phyloP scores from a whole-genome alignment of 2,797 vertebrate genomes.

The Selene dorsalis region DNA sequence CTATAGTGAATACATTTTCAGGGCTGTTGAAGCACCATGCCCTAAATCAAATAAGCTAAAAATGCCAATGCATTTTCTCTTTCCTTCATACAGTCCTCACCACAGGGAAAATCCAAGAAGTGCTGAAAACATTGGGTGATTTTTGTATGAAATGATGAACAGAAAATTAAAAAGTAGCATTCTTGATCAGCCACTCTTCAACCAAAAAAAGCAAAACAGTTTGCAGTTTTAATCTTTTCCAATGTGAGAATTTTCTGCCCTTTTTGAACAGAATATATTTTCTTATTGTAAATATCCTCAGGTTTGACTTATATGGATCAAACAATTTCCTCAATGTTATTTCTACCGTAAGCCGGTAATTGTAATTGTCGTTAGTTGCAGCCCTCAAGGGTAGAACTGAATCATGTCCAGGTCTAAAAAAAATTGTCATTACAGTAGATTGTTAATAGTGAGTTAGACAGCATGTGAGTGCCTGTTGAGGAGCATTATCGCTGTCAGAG shows the following conservation, averaged over 20 bases:
- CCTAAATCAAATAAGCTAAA: constrained; percentile 11
- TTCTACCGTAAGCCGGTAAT: not conserved
- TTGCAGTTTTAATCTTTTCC: no score
- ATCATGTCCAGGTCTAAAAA: not conserved
- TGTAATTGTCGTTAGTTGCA: not conserved
- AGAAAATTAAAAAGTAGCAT: not conserved
- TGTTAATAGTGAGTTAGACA: constrained; percentile 4
- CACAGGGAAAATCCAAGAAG: not conserved
- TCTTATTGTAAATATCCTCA: not conserved
- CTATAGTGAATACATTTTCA: constrained; percentile 8
- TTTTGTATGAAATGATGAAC: not conserved
- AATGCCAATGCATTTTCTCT: not conserved
- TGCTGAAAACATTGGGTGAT: not conserved
- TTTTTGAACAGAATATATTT: not conserved
- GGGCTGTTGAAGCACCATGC: not conserved
- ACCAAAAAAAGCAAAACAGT: not conserved
- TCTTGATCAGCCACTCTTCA: not conserved
- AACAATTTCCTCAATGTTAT: no score
- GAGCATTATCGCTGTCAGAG: not conserved
- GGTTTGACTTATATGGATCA: not conserved
- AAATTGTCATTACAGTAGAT: not conserved
- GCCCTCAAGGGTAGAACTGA: not conserved
- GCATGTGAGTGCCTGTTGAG: constrained; percentile 5
- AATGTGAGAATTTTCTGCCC: not conserved
- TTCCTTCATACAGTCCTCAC: not conserved